phyloP scores from a whole-genome alignment of 1,140 invertebrate genomes.

The Scaptomyza hsui region DNA sequence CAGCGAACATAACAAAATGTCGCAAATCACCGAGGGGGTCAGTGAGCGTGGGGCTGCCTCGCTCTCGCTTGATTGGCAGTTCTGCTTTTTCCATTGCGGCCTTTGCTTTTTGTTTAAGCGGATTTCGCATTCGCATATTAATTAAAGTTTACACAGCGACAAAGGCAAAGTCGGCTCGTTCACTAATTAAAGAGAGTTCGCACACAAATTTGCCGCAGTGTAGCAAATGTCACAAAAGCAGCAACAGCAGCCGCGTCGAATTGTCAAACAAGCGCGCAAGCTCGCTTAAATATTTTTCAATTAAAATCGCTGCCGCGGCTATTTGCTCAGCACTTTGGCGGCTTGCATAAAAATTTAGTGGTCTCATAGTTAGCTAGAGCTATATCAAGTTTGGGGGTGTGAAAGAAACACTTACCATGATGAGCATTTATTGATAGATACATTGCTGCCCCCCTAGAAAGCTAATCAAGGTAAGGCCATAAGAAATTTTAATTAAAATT shows the following conservation, averaged over 20 bases:
- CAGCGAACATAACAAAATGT: constrained; percentile 80
- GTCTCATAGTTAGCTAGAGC: constrained; percentile 28
- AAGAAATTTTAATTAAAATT: constrained; percentile 48
- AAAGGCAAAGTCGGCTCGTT: constrained; percentile 36
- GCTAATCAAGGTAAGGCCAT: constrained; percentile 8
- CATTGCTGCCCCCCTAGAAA: constrained; percentile 9
- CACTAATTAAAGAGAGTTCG: constrained; percentile 55
- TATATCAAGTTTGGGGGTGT: background rate
- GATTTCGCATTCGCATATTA: constrained; percentile 77
- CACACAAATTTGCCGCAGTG: constrained; percentile 34
- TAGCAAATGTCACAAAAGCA: constrained; percentile 28
- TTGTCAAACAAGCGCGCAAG: constrained; percentile 63
- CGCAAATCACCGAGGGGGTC: constrained; percentile 63
- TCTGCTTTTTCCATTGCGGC: constrained; percentile 15
- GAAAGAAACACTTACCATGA: constrained; percentile 1
- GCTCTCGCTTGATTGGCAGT: constrained; percentile 65
- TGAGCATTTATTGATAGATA: constrained; percentile 40
- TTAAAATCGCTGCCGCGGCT: constrained; percentile 69
- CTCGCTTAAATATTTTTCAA: constrained; percentile 80
- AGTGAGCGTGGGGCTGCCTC: background rate
- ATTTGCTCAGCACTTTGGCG: constrained; percentile 72
- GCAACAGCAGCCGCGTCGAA: constrained; percentile 45
- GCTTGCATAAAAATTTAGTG: constrained; percentile 76
- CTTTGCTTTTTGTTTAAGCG: constrained; percentile 70
- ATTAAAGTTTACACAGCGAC: constrained; percentile 76